phyloP scores from a whole-genome alignment of 2,888 invertebrate species.

The Esperia sulphurella region DNA sequence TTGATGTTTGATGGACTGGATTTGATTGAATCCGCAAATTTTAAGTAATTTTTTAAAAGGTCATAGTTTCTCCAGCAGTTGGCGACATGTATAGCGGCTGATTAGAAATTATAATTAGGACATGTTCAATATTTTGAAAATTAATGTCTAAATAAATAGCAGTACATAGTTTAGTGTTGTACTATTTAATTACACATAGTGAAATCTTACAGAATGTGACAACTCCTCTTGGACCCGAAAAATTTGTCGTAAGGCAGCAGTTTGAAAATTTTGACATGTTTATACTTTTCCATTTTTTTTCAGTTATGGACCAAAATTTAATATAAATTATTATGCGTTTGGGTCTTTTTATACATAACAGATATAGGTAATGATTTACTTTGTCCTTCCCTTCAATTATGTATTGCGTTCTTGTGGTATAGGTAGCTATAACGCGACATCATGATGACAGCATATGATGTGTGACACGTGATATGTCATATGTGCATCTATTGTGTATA shows the following conservation, averaged over 20 bases:
- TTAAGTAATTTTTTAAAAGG: not conserved
- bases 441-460: not conserved
- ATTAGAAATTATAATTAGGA: not conserved
- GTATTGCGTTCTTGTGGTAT: not conserved
- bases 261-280: too few species aligned
- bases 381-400: slow-evolving; percentile 1
- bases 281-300: too few species aligned
- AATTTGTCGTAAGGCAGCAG: too few species aligned
- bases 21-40: not conserved
- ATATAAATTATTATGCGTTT: not conserved
- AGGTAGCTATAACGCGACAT: not conserved
- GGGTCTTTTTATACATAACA: too few species aligned
- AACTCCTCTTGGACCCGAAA: too few species aligned
- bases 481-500: slow-evolving; percentile 5
- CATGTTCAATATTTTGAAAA: not conserved
- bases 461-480: slow-evolving; percentile 26
- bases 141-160: not conserved
- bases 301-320: too few species aligned
- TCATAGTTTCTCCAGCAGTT: not conserved
- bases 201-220: too few species aligned
- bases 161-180: too few species aligned
- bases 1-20: not conserved
- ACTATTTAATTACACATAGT: too few species aligned
- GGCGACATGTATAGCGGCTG: too few species aligned
- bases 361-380: slow-evolving; percentile 1